These are phyloP conservation scores for Parauchenoglanis punctatus DNA, from an alignment of 2,797 vertebrate genomes.

Conservation along the genomic window DNA sequence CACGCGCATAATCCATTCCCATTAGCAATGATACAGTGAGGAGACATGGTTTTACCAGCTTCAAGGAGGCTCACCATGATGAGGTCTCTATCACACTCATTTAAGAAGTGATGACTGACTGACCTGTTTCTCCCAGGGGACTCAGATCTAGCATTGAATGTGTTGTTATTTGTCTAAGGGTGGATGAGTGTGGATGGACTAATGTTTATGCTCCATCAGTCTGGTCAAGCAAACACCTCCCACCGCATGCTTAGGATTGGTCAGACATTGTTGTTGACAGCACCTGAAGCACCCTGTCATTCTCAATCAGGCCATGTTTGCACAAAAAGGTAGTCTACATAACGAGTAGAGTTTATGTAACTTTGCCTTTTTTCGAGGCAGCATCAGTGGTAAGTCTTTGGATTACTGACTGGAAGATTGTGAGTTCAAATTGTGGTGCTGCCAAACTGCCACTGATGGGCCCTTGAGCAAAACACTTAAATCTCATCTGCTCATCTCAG, in stretches of 20 bases:
- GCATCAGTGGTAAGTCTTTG: neutral
- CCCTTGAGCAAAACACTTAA: neutral
- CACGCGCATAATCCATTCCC: conserved; percentile 84
- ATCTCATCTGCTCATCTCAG: neutral
- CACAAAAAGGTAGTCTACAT: neutral
- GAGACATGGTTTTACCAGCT: conserved; percentile 69
- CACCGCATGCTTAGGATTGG: conserved; percentile 39
- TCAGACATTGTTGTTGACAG: conserved; percentile 48
- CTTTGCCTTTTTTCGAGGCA: neutral
- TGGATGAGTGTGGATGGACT: conserved; percentile 69
- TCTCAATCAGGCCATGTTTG: conserved; percentile 36
- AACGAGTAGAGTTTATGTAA: neutral
- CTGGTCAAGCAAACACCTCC: conserved; percentile 30
- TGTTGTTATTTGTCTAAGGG: conserved; percentile 77
- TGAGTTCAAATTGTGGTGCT: neutral
- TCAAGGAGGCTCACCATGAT: conserved; percentile 71
- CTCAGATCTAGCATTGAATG: conserved; percentile 65
- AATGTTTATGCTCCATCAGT: conserved; percentile 79
- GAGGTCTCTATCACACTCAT: conserved; percentile 66
- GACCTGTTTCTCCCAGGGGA: conserved; percentile 68
- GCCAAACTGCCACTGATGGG: neutral
- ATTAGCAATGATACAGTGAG: conserved; percentile 82
- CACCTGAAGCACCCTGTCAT: conserved; percentile 51
- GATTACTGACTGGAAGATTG: neutral
- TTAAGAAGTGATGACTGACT: conserved; percentile 39